Evolutionary conservation across 1,140 invertebrate species (phyloP).

Genomic region (Drosophila murphyi): DNA sequence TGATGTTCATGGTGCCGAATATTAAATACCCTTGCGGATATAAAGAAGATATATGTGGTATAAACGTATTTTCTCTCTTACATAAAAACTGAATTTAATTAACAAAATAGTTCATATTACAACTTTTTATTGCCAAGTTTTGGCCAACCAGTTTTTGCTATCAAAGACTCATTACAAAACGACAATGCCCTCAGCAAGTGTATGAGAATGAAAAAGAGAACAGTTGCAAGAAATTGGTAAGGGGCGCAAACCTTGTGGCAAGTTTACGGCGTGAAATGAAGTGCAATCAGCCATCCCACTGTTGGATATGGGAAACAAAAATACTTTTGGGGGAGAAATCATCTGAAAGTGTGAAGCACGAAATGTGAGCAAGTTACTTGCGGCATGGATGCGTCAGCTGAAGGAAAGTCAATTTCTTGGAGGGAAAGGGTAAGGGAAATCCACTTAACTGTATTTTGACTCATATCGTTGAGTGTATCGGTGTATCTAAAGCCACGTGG

Average conservation of each 20-base stretch:
- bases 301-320: conserved; percentile 17
- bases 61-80: too few relatives aligned
- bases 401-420: conserved; percentile 22
- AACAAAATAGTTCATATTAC: not conserved
- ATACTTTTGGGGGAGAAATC: not conserved
- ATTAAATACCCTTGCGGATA: not conserved
- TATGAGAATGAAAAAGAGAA: conserved; percentile 9
- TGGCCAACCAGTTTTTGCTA: too few relatives aligned
- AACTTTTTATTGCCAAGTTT: not conserved
- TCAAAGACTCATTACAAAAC: too few relatives aligned
- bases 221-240: conserved; percentile 33
- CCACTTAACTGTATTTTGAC: conserved; percentile 30
- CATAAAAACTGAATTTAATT: too few relatives aligned
- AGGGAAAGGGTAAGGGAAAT: not conserved
- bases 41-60: too few relatives aligned
- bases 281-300: conserved; percentile 50
- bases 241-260: conserved; percentile 33
- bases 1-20: not conserved
- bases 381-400: not conserved
- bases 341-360: conserved; percentile 31
- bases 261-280: conserved; percentile 55
- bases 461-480: not conserved
- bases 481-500: conserved; percentile 50
- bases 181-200: not conserved
- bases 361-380: conserved; percentile 10